phyloP scores from a whole-genome alignment of 2,888 invertebrate species.

The Limnephilus rhombicus region DNA sequence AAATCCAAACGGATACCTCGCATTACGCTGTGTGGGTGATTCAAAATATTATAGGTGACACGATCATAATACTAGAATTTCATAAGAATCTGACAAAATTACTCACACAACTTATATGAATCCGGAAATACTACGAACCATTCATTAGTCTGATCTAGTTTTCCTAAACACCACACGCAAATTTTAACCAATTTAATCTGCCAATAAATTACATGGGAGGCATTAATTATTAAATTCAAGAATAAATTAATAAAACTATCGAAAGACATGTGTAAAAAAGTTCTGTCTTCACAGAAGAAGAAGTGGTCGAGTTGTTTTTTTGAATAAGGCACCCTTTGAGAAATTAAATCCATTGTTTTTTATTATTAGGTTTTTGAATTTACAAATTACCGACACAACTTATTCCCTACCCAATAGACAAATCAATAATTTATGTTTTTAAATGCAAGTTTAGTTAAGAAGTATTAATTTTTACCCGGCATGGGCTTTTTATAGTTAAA shows the following conservation, averaged over 20 bases:
- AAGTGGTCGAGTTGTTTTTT: no score
- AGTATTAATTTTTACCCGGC: no score
- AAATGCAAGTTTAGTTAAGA: no score
- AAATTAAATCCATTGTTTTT: no score
- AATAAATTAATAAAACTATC: background rate
- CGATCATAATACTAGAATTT: background rate
- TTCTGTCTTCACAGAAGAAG: no score
- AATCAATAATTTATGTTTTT: no score
- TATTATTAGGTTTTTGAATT: no score
- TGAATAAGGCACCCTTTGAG: no score
- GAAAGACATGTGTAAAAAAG: no score
- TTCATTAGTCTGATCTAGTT: background rate
- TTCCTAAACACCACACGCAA: background rate
- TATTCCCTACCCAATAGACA: no score
- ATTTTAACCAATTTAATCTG: background rate
- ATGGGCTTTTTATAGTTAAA: no score
- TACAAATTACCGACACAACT: no score
- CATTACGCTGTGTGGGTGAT: background rate
- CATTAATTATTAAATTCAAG: background rate
- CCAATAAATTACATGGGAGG: background rate
- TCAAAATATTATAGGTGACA: background rate
- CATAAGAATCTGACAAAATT: background rate
- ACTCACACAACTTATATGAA: background rate
- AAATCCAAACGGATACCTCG: background rate
- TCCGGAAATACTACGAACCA: background rate